Evolutionary conservation across 2,113 vertebrate species (phyloP).

Genomic region (Myrmecobius fasciatus): DNA sequence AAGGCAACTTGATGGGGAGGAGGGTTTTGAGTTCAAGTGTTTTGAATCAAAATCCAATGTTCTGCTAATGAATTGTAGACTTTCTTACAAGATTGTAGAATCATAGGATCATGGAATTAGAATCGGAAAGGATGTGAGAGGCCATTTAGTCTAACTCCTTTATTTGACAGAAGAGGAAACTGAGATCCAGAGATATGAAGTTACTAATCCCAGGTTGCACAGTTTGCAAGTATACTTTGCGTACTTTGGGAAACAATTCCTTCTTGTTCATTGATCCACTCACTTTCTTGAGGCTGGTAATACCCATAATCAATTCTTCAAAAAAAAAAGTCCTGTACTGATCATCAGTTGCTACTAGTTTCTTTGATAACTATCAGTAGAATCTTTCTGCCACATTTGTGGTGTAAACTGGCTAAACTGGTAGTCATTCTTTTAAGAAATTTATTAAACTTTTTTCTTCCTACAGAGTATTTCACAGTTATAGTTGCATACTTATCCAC

Average conservation of each 20-base stretch:
- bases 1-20: not conserved
- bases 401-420: not conserved
- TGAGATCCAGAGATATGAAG: not conserved
- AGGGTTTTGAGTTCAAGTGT: not conserved
- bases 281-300: not conserved
- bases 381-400: not conserved
- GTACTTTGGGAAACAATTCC: constrained; percentile 23
- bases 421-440: not conserved
- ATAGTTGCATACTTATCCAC: constrained; percentile 22
- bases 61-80: not conserved
- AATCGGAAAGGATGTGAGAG: not conserved
- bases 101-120: not conserved
- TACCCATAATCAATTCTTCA: constrained; percentile 2
- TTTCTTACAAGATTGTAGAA: not conserved
- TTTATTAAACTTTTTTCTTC: constrained; percentile 15
- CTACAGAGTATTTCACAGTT: constrained; percentile 39
- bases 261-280: constrained; percentile 24
- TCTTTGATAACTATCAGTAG: not conserved
- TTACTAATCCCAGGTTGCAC: not conserved
- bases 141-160: not conserved
- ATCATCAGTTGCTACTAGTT: not conserved
- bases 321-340: constrained; percentile 31
- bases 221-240: not conserved
- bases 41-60: not conserved
- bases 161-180: not conserved